phyloP scores from a whole-genome alignment of 2,797 vertebrate genomes.

The Loris lydekkerianus region DNA sequence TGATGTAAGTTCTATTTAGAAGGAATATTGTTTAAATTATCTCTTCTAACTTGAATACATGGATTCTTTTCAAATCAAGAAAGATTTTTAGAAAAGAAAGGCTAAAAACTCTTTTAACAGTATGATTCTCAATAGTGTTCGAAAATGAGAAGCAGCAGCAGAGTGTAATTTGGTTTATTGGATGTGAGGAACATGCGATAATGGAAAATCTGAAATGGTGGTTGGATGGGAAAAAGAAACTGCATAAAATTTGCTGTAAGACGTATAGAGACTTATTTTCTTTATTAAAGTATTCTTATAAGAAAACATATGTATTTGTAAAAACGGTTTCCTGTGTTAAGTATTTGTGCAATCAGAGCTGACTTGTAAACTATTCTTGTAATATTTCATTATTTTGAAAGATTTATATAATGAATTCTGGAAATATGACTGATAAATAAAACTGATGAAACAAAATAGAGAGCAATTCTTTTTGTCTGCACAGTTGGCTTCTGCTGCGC shows the following conservation, averaged over 20 bases:
- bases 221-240: constrained; percentile 63
- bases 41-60: constrained; percentile 38
- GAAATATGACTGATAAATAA: constrained; percentile 83
- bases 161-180: not conserved
- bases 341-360: constrained; percentile 86
- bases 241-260: constrained; percentile 82
- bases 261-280: constrained; percentile 88
- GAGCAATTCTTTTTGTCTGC: not conserved
- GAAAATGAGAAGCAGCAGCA: not conserved
- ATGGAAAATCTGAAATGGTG: constrained; percentile 63
- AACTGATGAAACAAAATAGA: constrained; percentile 19
- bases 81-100: constrained; percentile 63
- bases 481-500: fast-evolving
- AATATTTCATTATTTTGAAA: constrained; percentile 83
- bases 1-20: not conserved
- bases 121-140: not conserved
- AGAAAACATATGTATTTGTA: constrained; percentile 85
- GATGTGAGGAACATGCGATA: constrained; percentile 20
- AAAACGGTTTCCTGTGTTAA: constrained; percentile 87
- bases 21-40: constrained; percentile 65
- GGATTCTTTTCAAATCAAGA: constrained; percentile 66
- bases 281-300: constrained; percentile 89
- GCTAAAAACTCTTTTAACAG: not conserved
- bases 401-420: constrained; percentile 75
- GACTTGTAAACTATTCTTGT: constrained; percentile 82